phyloP scores from a whole-genome alignment of 2,113 vertebrate species.

The Bubo bubo region DNA sequence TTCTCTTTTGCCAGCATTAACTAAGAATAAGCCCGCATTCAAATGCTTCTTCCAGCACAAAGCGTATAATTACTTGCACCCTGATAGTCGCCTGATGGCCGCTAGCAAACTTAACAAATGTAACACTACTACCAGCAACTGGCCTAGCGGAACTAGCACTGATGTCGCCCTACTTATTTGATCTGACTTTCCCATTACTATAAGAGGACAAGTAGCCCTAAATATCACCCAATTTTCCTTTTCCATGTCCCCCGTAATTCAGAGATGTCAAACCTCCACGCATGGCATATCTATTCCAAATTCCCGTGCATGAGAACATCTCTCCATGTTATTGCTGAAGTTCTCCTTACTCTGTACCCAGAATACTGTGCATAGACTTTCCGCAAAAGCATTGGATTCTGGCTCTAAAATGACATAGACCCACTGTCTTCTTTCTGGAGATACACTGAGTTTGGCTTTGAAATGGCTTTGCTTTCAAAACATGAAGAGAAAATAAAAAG shows the following conservation, averaged over 20 bases:
- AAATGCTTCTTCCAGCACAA: background rate
- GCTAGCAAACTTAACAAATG: background rate
- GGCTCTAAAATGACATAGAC: background rate
- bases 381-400: background rate
- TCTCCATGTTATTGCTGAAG: background rate
- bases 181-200: background rate
- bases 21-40: background rate
- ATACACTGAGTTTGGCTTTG: background rate
- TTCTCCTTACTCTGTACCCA: background rate
- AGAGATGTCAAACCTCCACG: background rate
- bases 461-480: background rate
- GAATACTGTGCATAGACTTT: background rate
- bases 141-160: background rate
- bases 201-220: background rate
- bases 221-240: background rate
- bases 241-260: rapidly evolving
- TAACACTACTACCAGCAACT: background rate
- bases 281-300: background rate
- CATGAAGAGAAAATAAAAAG: background rate
- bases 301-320: rapidly evolving
- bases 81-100: rapidly evolving
- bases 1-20: background rate
- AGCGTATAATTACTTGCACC: background rate
- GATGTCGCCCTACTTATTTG: background rate
- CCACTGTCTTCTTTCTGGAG: background rate